Evolutionary conservation across 2,888 invertebrate species (phyloP), one percentile per base, ranked within the genome.

Genomic region (Strigamia transsilvanica): DNA sequence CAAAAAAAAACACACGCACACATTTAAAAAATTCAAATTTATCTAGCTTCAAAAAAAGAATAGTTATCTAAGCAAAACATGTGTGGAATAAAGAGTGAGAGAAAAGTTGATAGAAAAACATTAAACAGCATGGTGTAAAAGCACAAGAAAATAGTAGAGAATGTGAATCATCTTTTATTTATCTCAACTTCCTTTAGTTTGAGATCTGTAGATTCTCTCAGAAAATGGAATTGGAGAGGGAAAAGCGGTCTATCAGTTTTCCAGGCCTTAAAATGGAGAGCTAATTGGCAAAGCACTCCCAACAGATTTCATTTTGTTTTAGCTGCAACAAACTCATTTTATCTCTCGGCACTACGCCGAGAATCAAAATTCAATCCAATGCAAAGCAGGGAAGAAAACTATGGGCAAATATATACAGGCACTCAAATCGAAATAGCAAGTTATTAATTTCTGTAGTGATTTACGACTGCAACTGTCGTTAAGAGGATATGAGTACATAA

Each of bases 221-320:
- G 32, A 73, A 73, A 73, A 73, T 73, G 27, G 73, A 73, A 73
- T 73, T 32, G 73, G 27, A 73, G 27, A 73, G 27, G 73, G 73
- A 32, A 56, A 73, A 32, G 15, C 15, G n/a, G 32, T 27, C 12
- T 73, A 27, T 13, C 73, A 23, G 23, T 73, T 73, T 73, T 13
- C 73, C 73, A 73, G 3, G 32, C 9, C 73, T 27, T 73, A 27
- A 73, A 73, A 73, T 73, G 73, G 73, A 73, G 73, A 73, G 73
- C 32, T 73, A 73, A 73, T 73, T 73, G 73, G 73, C 73, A 32
- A 73, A 73, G 73, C n/a, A 73, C 73, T 73, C 73, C 73, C 73
- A 73, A 7, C 32, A 73, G 73, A 73, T 73, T 73, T 73, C 73
- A 73, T 73, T 73, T 73, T 73, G 27, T 27, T 73, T 73, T n/a